Conservation (phyloP, 2,888 invertebrate species). For the Leucoma salicis region DNA sequence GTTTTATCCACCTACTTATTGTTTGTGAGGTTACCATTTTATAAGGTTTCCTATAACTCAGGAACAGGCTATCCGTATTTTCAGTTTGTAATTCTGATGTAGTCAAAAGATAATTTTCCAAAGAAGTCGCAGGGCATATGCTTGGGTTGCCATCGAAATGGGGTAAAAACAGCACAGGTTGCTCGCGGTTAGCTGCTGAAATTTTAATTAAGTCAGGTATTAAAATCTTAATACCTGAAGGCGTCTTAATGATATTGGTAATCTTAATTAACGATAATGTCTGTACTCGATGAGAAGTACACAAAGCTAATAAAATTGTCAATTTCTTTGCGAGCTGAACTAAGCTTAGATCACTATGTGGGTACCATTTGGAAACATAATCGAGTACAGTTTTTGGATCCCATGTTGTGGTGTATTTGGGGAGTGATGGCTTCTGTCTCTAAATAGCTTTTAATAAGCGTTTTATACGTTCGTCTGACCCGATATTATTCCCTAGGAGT, state of each 20-base stretch:
- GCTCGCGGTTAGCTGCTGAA: background rate
- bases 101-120: background rate
- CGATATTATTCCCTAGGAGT: constrained; percentile 26
- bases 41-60: background rate
- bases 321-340: constrained; percentile 5
- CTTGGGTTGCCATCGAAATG: background rate
- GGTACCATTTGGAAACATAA: constrained; percentile 21
- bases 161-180: background rate
- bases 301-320: background rate
- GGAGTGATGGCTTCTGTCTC: constrained; percentile 25
- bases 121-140: background rate
- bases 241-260: constrained; percentile 6
- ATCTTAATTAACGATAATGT: background rate
- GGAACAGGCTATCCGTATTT: background rate
- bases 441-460: constrained; percentile 31
- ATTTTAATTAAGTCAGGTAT: background rate
- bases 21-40: background rate
- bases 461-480: constrained; percentile 21
- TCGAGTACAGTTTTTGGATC: constrained; percentile 31
- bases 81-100: background rate
- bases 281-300: background rate
- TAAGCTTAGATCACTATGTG: constrained; percentile 17
- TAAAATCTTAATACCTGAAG: background rate
- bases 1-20: background rate
- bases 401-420: constrained; percentile 35